Base-by-base conservation (phyloP, 2,113 vertebrate genomes). In the Xiphias gladius region DNA sequence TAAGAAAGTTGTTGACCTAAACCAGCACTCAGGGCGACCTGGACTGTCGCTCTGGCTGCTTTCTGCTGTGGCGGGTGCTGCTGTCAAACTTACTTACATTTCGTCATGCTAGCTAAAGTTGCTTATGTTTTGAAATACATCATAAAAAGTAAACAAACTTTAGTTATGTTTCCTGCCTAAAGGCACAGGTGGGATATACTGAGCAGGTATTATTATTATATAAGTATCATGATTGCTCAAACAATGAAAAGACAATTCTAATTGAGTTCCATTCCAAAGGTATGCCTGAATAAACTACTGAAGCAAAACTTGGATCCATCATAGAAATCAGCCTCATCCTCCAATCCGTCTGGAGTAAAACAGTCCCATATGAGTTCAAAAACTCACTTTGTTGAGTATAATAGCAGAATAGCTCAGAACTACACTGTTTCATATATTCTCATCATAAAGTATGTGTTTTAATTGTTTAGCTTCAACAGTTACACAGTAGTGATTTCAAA, bases 401-500 rank as follows among this genome's bases (percentile, higher is more conserved):
- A 17, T 2, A 52, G 12, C 7, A 35, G 32, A 35, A 35, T 35
- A 35, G 32, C n/a, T 39, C 16, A 13, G 28, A 26, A 55, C 35
- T 63, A 50, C 46, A 28, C 14, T 48, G 37, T 50, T 83, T 73
- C 17, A 72, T 7, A 79, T 37, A 28, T 63, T 58, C 30, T 37
- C 24, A 76, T 54, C 13, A 30, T 26, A 10, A 28, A 20, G 24
- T 17, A 17, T 62, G 20, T 24, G 11, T 37, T 64, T 75, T 55
- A 37, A 55, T 64, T 24, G 26, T 72, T 62, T 14, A 8, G 28
- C 76, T 48, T 90, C 76, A 84, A 79, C 81, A 46, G 72, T 58
- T 67, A 80, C n/a, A 11, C 35, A 46, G 22, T 64, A 62, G 67
- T 66, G 69, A 68, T 86, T 91, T 88, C 32, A 82, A 89, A 83